phyloP scores from a whole-genome alignment of 2,113 vertebrate genomes.

The Paraplagusia blochii region DNA sequence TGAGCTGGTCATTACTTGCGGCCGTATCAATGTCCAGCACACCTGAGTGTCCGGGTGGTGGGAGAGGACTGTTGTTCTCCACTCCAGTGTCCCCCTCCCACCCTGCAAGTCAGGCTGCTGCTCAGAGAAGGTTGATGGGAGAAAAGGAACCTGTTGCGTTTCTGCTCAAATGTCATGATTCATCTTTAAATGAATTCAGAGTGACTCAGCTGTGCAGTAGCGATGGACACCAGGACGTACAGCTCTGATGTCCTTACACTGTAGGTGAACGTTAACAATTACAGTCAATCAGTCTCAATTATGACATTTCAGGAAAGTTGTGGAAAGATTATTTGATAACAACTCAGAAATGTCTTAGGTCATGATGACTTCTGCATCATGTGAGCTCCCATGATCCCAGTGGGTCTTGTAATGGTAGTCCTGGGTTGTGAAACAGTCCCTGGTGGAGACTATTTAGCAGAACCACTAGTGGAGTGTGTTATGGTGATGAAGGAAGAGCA shows the following conservation, averaged over 20 bases:
- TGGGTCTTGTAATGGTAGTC: conserved; percentile 1
- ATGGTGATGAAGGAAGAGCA: conserved; percentile 40
- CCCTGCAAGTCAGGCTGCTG: conserved; percentile 15
- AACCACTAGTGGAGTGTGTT: conserved; percentile 13
- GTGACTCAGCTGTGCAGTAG: conserved; percentile 25
- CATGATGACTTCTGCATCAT: conserved; percentile 2
- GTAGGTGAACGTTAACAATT: neutral
- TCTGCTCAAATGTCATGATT: conserved; percentile 43
- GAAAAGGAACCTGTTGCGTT: conserved; percentile 5
- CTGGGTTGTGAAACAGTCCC: conserved; percentile 11
- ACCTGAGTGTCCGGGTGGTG: conserved; percentile 17
- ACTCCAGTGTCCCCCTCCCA: neutral
- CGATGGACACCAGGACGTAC: conserved; percentile 7
- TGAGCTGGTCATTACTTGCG: conserved; percentile 40
- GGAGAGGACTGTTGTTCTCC: conserved; percentile 11
- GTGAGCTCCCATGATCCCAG: conserved; percentile 9
- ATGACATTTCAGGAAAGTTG: neutral
- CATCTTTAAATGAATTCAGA: conserved; percentile 21
- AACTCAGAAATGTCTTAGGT: neutral
- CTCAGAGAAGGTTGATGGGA: conserved; percentile 36
- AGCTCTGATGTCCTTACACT: neutral
- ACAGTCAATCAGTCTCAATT: neutral
- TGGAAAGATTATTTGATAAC: neutral
- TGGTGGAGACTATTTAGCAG: conserved; percentile 41
- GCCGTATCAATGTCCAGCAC: conserved; percentile 16